Conservation (phyloP, 2,797 vertebrate genomes). For the Ctenopoma multispine region DNA sequence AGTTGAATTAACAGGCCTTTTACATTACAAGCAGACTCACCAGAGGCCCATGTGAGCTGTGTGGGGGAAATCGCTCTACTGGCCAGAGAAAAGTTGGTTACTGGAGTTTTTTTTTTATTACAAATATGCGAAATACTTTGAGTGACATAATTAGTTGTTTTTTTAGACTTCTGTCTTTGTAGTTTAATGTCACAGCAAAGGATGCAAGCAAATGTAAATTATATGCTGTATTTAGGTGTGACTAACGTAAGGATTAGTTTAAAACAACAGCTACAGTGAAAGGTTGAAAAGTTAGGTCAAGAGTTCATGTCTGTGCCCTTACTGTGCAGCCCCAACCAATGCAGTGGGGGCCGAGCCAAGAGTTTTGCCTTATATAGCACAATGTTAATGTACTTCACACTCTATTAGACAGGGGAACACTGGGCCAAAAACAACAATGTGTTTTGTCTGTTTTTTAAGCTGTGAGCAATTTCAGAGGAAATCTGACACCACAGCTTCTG, state of each 20-base stretch:
- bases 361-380: slow-evolving; percentile 44
- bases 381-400: slow-evolving; percentile 55
- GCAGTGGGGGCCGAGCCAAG: slow-evolving; percentile 36
- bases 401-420: slow-evolving; percentile 56
- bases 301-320: slow-evolving; percentile 42
- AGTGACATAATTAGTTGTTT: slow-evolving; percentile 23
- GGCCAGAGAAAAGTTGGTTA: slow-evolving; percentile 72
- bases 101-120: slow-evolving; percentile 59
- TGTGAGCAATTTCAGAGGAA: slow-evolving; percentile 25
- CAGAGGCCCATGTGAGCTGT: slow-evolving; percentile 61
- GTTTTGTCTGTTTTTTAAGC: slow-evolving; percentile 30
- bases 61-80: slow-evolving; percentile 63
- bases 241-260: slow-evolving; percentile 17
- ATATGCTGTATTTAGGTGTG: background rate
- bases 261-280: slow-evolving; percentile 19
- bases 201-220: slow-evolving; percentile 13
- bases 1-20: slow-evolving; percentile 85
- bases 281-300: slow-evolving; percentile 48
- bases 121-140: slow-evolving; percentile 52
- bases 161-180: slow-evolving; percentile 12
- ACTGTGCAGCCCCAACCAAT: slow-evolving; percentile 24
- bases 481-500: slow-evolving; percentile 23
- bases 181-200: slow-evolving; percentile 3
- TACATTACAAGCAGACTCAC: slow-evolving; percentile 79
- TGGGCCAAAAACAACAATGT: slow-evolving; percentile 36